phyloP scores from a whole-genome alignment of 35 echinoderm and acorn worm species.

The Stichopus chloronotus region DNA sequence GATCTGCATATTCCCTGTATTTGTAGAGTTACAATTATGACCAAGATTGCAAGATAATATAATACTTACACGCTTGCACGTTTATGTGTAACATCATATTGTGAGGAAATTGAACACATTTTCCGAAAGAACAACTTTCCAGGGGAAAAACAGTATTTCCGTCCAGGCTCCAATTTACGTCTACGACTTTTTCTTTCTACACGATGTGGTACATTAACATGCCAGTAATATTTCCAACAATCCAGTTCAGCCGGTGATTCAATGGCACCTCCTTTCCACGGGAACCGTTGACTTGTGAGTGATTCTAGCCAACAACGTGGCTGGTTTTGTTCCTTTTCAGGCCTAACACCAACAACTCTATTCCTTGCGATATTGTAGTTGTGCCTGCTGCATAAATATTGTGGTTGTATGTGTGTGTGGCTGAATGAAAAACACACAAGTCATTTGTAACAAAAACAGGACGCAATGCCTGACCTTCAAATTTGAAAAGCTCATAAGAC shows the following conservation, averaged over 20 bases:
- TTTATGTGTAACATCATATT: constrained; percentile 70
- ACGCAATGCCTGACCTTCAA: constrained; percentile 53
- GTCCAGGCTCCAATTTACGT: neutral
- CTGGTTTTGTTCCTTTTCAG: constrained; percentile 51
- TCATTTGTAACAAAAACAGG: constrained; percentile 63
- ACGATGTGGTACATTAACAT: neutral
- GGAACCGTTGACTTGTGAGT: constrained; percentile 28
- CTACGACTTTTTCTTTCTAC: too few species aligned
- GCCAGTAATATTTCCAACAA: constrained; percentile 12
- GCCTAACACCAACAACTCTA: constrained; percentile 14
- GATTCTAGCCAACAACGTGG: constrained; percentile 23
- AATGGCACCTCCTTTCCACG: constrained; percentile 34
- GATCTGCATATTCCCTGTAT: too few species aligned
- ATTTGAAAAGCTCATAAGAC: constrained; percentile 50
- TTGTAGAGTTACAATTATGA: too few species aligned
- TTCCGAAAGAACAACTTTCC: constrained; percentile 34
- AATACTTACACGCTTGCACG: constrained; percentile 65
- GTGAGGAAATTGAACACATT: constrained; percentile 35
- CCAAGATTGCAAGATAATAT: too few species aligned
- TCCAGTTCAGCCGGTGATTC: neutral
- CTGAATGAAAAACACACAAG: constrained; percentile 50
- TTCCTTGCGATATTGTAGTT: constrained; percentile 31
- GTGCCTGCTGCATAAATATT: constrained; percentile 60
- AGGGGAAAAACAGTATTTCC: neutral
- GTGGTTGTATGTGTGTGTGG: constrained; percentile 54